phyloP scores from a whole-genome alignment of 2,113 vertebrate genomes.

The Anolis carolinensis region DNA sequence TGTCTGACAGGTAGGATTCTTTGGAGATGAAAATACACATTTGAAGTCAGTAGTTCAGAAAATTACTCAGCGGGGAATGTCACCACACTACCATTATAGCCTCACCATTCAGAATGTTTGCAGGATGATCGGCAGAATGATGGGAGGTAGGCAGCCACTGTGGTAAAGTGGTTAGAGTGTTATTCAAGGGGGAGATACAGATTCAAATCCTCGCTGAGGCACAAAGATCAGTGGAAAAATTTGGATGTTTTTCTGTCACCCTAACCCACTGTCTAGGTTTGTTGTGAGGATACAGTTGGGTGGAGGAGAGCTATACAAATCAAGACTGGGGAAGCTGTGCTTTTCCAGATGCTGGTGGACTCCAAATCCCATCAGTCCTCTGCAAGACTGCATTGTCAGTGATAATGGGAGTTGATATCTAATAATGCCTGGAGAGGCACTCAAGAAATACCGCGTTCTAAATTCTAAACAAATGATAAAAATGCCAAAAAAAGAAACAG shows the following conservation, averaged over 20 bases:
- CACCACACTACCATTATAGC: neutral
- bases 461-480: too few species aligned
- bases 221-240: neutral
- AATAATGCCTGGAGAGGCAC: neutral
- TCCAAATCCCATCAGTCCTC: neutral
- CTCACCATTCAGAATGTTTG: neutral
- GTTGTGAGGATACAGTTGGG: neutral
- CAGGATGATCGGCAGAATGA: neutral
- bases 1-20: neutral
- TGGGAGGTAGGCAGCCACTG: neutral
- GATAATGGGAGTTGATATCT: neutral
- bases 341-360: neutral
- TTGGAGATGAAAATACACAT: neutral
- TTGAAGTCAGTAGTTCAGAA: constrained; percentile 9
- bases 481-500: too few species aligned
- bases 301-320: too few species aligned
- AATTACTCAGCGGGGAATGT: neutral
- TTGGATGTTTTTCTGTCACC: neutral
- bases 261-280: neutral
- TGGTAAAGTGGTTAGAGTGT: neutral
- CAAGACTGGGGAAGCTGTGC: neutral
- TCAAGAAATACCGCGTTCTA: too few species aligned
- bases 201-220: neutral
- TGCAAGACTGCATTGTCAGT: neutral
- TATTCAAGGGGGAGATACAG: neutral